These are phyloP conservation scores for Pelosia muscerda DNA, from an alignment of 2,888 invertebrate genomes.

Conservation along the genomic window DNA sequence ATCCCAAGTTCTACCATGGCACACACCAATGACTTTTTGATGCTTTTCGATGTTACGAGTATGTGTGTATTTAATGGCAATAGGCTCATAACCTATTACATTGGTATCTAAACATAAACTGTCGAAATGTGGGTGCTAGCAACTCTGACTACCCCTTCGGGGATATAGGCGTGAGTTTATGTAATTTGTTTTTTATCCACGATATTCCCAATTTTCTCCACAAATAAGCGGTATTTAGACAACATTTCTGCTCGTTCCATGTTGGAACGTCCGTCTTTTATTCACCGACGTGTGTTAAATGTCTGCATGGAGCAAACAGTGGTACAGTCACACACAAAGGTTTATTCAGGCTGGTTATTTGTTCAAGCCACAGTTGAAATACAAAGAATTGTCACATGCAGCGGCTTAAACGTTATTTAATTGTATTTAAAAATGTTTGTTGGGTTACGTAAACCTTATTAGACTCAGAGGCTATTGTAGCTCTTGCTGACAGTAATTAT, in stretches of 20 bases:
- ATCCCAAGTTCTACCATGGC: no score
- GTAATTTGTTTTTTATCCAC: no score
- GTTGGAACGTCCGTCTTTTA: background rate
- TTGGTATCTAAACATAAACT: no score
- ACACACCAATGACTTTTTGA: no score
- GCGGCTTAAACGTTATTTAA: slow-evolving; percentile 1
- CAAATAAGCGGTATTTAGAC: background rate
- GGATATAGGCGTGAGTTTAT: no score
- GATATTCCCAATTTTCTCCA: background rate
- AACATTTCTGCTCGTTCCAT: no score
- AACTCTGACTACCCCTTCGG: no score
- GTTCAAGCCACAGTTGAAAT: background rate
- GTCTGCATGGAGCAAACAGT: background rate
- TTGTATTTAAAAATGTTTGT: background rate
- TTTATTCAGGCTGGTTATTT: slow-evolving; percentile 3
- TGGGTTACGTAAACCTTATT: background rate
- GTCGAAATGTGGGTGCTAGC: no score
- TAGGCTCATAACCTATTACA: no score
- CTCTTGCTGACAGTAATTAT: no score
- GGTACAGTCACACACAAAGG: background rate
- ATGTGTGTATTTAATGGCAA: no score
- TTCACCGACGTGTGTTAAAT: background rate
- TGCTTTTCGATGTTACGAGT: no score
- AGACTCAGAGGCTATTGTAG: background rate
- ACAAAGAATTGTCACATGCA: background rate